These are phyloP conservation scores for Anticlea derivata DNA, from an alignment of 2,888 invertebrate species.

Conservation along the genomic window DNA sequence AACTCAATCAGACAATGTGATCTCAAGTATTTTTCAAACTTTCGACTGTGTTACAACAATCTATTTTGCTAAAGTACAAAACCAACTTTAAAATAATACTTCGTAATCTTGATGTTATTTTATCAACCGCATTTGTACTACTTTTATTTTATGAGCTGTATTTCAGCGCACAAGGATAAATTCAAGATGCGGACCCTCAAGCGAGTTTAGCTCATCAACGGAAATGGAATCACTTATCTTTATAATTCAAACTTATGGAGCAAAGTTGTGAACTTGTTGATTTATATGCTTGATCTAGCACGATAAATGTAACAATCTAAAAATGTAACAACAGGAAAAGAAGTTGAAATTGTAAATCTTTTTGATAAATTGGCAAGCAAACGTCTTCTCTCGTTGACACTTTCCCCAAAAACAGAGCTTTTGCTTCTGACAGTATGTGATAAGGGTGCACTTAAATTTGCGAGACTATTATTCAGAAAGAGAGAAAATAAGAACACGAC, in stretches of 20 bases:
- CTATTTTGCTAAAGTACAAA: no score
- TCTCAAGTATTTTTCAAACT: no score
- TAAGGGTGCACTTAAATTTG: no score
- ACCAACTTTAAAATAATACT: background rate
- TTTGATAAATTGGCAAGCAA: background rate
- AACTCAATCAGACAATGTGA: no score
- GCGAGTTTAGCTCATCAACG: constrained; percentile 45
- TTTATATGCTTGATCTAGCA: constrained; percentile 28
- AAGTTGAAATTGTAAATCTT: no score
- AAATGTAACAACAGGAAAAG: no score
- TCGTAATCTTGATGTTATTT: background rate
- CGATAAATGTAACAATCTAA: constrained; percentile 1
- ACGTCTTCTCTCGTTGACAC: no score
- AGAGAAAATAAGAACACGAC: no score
- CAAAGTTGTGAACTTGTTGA: constrained; percentile 30
- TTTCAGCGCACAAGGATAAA: constrained; percentile 41
- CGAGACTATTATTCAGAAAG: no score
- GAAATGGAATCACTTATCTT: constrained; percentile 44
- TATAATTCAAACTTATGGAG: constrained; percentile 39
- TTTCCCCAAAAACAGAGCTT: no score
- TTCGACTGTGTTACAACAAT: no score
- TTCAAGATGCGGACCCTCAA: constrained; percentile 41
- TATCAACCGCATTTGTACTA: constrained; percentile 1
- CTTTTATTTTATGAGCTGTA: constrained; percentile 4
- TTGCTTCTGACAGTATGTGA: no score